Evolutionary conservation across 2,888 invertebrate genomes (phyloP).

Genomic region (Metopia argyrocephala): DNA sequence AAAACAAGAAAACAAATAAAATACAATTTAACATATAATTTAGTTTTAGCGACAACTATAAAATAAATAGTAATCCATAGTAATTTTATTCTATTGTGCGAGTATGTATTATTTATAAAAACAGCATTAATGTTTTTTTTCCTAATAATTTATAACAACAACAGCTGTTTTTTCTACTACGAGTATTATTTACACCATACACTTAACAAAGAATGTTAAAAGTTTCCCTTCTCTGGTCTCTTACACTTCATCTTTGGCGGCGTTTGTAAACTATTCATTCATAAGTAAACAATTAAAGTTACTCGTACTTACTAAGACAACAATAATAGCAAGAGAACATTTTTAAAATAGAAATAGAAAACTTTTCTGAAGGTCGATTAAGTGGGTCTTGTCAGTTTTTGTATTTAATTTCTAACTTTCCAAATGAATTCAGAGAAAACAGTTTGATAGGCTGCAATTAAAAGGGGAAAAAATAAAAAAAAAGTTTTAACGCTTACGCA

Average conservation of each 20-base stretch:
- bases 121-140: background rate
- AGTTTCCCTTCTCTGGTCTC: conserved; percentile 10
- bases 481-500: conserved; percentile 49
- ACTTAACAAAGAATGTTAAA: background rate
- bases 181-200: conserved; percentile 10
- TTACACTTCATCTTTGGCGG: background rate
- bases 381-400: conserved; percentile 5
- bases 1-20: conserved; percentile 18
- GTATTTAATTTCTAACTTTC: background rate
- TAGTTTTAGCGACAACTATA: background rate
- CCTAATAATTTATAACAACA: conserved; percentile 25
- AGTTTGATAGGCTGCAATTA: conserved; percentile 12
- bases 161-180: conserved; percentile 38
- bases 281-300: conserved; percentile 44
- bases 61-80: background rate
- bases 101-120: conserved; percentile 20
- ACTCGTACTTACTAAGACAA: background rate
- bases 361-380: conserved; percentile 48
- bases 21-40: background rate
- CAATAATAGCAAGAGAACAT: background rate
- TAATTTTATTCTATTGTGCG: no score
- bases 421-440: background rate
- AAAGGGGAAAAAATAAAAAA: conserved; percentile 10
- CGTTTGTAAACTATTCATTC: conserved; percentile 16
- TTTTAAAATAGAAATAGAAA: conserved; percentile 9